Evolutionary conservation across 1,140 invertebrate genomes (phyloP).

Genomic region (Hylaeus anthracinus): DNA sequence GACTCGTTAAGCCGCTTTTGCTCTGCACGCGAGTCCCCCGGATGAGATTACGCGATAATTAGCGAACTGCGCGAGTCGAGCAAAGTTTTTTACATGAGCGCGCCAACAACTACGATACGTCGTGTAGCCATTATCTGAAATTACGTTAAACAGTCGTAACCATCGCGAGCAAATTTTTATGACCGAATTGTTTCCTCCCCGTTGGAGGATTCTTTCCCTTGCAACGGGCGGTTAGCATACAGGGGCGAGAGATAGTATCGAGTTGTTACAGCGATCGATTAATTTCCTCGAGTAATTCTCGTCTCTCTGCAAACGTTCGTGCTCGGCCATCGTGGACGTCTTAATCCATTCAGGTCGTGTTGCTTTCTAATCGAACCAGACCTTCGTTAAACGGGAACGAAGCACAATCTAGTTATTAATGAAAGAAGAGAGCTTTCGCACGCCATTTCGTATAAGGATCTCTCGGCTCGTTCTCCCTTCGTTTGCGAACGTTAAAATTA

Average conservation of each 20-base stretch:
- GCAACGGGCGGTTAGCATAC: not conserved
- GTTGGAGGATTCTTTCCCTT: too few relatives aligned
- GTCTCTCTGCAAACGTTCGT: not conserved
- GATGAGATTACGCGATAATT: slow-evolving; percentile 45
- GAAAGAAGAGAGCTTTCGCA: not conserved
- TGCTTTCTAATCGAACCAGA: slow-evolving; percentile 13
- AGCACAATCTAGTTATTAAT: not conserved
- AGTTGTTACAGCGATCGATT: not conserved
- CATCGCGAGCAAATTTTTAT: not conserved
- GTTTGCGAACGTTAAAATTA: slow-evolving; percentile 19
- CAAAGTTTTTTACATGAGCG: not conserved
- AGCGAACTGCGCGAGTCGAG: slow-evolving; percentile 17
- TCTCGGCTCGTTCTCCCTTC: not conserved
- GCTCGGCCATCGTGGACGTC: not conserved
- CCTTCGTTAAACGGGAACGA: not conserved
- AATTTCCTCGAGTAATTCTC: slow-evolving; percentile 6
- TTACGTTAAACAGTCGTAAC: slow-evolving; percentile 15
- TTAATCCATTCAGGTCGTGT: slow-evolving; percentile 12
- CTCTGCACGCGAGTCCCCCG: slow-evolving; percentile 23
- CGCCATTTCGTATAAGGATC: not conserved
- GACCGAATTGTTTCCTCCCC: not conserved
- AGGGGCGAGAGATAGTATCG: not conserved
- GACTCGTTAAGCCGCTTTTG: slow-evolving; percentile 27
- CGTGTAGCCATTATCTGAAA: slow-evolving; percentile 8
- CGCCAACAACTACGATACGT: slow-evolving; percentile 4